phyloP scores from a whole-genome alignment of 2,113 vertebrate genomes.

The Clupea harengus region DNA sequence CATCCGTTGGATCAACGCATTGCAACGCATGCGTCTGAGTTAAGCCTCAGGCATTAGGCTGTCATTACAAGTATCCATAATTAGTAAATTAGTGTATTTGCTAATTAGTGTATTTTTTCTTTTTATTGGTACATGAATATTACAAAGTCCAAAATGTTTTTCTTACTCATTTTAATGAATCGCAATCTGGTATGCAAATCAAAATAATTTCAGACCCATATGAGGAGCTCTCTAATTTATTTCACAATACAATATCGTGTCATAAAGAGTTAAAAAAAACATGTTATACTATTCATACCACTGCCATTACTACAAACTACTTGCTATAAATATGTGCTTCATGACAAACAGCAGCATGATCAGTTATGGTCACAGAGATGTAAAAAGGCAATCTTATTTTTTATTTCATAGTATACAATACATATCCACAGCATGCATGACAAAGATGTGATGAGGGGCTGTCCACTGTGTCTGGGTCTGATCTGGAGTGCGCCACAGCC shows the following conservation, averaged over 20 bases:
- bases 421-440: constrained; percentile 26
- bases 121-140: too few relatives aligned
- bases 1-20: too few relatives aligned
- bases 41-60: too few relatives aligned
- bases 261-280: background rate
- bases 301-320: background rate
- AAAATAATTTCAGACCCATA: too few relatives aligned
- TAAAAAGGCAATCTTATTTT: constrained; percentile 13
- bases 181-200: too few relatives aligned
- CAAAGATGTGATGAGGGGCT: constrained; percentile 18
- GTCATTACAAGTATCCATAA: too few relatives aligned
- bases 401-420: constrained; percentile 25
- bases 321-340: background rate
- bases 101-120: too few relatives aligned
- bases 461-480: constrained; percentile 25
- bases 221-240: background rate
- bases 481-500: constrained; percentile 11
- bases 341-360: background rate
- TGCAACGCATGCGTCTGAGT: too few relatives aligned
- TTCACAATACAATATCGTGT: background rate
- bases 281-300: background rate
- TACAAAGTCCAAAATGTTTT: too few relatives aligned
- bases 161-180: too few relatives aligned
- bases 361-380: background rate
- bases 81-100: too few relatives aligned